Evolutionary conservation across 2,797 vertebrate species (phyloP).

Genomic region (Chaetophractus vellerosus): DNA sequence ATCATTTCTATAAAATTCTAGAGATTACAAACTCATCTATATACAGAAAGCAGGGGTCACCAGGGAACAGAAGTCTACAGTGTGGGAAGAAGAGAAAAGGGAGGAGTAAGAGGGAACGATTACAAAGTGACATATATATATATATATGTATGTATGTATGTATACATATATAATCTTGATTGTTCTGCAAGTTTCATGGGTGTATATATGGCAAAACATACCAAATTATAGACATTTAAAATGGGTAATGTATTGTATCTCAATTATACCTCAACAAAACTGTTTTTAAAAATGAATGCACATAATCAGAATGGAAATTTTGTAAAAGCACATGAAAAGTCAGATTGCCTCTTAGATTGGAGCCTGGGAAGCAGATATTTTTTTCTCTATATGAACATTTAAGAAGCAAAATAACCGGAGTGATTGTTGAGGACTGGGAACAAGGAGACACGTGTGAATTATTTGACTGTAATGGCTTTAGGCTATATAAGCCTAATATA

Average conservation of each 20-base stretch:
- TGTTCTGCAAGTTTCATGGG: not conserved
- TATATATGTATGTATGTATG: no score
- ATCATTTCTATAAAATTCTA: not conserved
- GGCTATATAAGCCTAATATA: not conserved
- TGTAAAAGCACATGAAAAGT: not conserved
- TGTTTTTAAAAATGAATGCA: not conserved
- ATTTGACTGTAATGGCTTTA: not conserved
- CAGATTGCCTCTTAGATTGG: not conserved
- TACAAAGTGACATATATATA: not conserved
- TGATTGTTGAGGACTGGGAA: not conserved
- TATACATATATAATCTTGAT: not conserved
- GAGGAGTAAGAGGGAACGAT: not conserved
- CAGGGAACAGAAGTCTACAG: not conserved
- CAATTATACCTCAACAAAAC: constrained; percentile 1
- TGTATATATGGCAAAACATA: not conserved
- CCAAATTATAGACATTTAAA: constrained; percentile 5
- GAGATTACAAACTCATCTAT: not conserved
- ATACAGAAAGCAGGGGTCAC: not conserved
- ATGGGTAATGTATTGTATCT: not conserved
- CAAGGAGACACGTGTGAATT: not conserved
- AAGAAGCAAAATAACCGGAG: not conserved
- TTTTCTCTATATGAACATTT: not conserved
- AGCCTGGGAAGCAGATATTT: not conserved
- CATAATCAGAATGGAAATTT: not conserved
- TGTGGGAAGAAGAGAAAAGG: no score